Conservation (phyloP, 2,797 vertebrate species). For the Sarcophilus harrisii region DNA sequence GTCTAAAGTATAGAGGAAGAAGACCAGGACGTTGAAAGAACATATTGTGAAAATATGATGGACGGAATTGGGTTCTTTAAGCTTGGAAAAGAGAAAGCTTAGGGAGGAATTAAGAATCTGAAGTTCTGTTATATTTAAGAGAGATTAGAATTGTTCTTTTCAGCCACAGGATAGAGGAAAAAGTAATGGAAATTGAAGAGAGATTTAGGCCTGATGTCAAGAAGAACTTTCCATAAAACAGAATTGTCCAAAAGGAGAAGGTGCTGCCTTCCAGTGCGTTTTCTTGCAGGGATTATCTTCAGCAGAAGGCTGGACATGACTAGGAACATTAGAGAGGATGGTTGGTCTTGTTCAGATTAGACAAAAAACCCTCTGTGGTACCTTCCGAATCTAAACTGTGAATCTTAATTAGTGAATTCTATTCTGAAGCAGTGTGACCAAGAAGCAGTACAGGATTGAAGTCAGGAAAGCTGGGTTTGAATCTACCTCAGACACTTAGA, state of each 20-base stretch:
- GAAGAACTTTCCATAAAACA: not conserved
- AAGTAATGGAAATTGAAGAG: not conserved
- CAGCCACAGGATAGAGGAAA: not conserved
- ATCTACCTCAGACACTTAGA: not conserved
- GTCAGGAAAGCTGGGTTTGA: not conserved
- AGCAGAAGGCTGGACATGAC: not conserved
- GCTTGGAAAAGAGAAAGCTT: not conserved
- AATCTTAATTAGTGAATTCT: not conserved
- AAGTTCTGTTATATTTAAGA: not conserved
- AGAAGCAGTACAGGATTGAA: not conserved
- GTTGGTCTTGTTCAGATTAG: not conserved
- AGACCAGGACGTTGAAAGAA: not conserved
- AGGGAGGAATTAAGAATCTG: not conserved
- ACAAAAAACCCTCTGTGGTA: not conserved
- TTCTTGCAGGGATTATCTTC: not conserved
- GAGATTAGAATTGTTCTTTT: not conserved
- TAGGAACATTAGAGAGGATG: not conserved
- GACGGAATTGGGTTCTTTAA: not conserved
- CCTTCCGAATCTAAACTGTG: not conserved
- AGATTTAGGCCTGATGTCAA: not conserved
- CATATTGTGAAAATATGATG: not conserved
- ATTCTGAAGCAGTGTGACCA: not conserved
- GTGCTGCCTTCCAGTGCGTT: not conserved
- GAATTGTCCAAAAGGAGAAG: not conserved
- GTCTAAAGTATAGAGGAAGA: not conserved